Conservation (phyloP, 2,797 vertebrate species). For the Eulemur coronatus region DNA sequence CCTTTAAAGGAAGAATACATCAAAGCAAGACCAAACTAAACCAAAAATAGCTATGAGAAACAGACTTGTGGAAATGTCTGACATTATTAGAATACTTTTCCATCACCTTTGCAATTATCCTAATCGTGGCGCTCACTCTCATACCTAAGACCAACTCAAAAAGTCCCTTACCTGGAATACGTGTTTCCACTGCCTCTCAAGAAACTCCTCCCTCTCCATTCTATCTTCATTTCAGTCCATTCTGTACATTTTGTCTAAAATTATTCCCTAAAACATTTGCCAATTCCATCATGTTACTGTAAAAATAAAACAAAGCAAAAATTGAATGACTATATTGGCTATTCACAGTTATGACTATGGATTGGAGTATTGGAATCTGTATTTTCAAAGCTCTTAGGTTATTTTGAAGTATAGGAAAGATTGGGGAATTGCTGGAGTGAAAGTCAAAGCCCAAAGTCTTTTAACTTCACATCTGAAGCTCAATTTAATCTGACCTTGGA, state of each 20-base stretch:
- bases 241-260: neutral
- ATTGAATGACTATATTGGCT: neutral
- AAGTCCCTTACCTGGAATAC: neutral
- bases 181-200: neutral
- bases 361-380: neutral
- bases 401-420: neutral
- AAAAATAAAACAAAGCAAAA: neutral
- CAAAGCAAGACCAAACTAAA: constrained; percentile 26
- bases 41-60: constrained; percentile 45
- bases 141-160: neutral
- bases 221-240: neutral
- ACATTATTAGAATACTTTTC: neutral
- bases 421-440: neutral
- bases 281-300: neutral
- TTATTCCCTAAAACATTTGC: neutral
- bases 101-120: neutral
- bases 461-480: neutral
- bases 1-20: constrained; percentile 60
- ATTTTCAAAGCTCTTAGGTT: neutral
- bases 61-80: neutral
- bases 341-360: neutral
- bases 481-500: neutral
- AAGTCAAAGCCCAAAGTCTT: neutral
- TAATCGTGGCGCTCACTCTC: neutral
- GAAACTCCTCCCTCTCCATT: neutral